Percentiles rank a stretch among this genome's conserved stretches.
phyloP scores from a whole-genome alignment of 2,797 vertebrate genomes.

The Steatocranus sp. region DNA sequence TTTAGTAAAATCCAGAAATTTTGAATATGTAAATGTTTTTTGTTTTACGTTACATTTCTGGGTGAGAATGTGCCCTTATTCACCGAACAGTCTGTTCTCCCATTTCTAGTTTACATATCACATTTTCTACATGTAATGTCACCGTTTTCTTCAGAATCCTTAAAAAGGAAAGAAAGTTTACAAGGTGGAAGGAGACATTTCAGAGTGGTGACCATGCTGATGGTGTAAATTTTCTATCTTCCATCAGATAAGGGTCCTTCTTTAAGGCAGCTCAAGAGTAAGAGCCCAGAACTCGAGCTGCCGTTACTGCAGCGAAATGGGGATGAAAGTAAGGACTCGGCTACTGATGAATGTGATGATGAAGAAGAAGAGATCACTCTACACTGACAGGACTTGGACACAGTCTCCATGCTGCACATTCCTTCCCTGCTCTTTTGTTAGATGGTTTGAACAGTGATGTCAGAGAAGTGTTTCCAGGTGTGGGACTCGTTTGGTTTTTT shows the following conservation, averaged over 20 bases:
- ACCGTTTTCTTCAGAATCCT: neutral
- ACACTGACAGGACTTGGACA: conserved; percentile 8
- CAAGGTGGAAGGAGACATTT: neutral
- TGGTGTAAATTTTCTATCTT: neutral
- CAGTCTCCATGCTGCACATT: neutral
- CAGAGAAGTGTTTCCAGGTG: neutral
- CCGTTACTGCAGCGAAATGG: conserved; percentile 70
- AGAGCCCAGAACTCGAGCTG: conserved; percentile 79
- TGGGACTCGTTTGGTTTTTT: neutral
- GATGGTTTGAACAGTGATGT: neutral
- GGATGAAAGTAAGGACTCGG: conserved; percentile 33
- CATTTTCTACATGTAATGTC: neutral
- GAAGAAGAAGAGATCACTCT: conserved; percentile 67
- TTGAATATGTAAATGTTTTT: neutral
- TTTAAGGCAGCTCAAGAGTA: conserved; percentile 63
- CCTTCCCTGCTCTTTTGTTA: neutral
- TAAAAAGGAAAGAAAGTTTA: neutral
- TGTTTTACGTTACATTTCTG: neutral
- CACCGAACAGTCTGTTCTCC: neutral
- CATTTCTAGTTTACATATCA: neutral
- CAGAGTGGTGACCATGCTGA: neutral
- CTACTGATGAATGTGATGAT: conserved; percentile 52
- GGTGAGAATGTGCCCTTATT: neutral
- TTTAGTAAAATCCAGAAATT: neutral
- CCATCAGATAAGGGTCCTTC: conserved; percentile 53